phyloP scores from a whole-genome alignment of 1,140 invertebrate species.

The Diplogasteroides magnus region DNA sequence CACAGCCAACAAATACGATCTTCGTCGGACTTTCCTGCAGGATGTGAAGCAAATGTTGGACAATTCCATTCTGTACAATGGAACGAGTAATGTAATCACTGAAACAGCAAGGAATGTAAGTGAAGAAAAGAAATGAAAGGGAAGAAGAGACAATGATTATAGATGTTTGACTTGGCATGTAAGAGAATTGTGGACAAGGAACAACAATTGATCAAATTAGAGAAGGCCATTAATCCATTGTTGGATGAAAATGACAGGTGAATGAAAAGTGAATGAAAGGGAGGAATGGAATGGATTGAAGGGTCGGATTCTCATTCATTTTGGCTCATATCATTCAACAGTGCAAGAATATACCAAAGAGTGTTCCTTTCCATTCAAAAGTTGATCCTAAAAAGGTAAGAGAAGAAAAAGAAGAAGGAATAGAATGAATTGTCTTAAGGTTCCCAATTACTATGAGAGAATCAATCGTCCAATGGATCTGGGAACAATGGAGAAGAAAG shows the following conservation, averaged over 20 bases:
- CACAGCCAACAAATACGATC: constrained; percentile 75
- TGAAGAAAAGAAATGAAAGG: neutral
- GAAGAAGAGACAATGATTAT: constrained; percentile 13
- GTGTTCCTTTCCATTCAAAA: constrained; percentile 43
- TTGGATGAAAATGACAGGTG: constrained; percentile 96
- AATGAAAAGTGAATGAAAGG: constrained; percentile 52
- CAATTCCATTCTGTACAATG: constrained; percentile 67
- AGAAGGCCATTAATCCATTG: constrained; percentile 96
- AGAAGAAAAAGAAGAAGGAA: constrained; percentile 1
- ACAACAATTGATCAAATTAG: constrained; percentile 84
- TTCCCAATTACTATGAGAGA: constrained; percentile 30
- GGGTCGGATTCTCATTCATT: constrained; percentile 22
- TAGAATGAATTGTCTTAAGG: constrained; percentile 17
- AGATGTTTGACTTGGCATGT: constrained; percentile 46
- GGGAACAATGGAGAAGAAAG: constrained; percentile 24
- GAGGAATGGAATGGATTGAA: constrained; percentile 1
- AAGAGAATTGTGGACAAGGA: constrained; percentile 82
- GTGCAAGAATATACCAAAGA: constrained; percentile 52
- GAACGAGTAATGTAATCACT: constrained; percentile 41
- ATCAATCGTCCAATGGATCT: constrained; percentile 35
- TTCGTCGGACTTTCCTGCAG: constrained; percentile 64
- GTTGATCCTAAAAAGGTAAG: constrained; percentile 45
- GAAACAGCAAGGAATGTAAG: constrained; percentile 38
- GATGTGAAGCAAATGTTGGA: constrained; percentile 93
- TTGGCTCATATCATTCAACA: constrained; percentile 62